Conservation (phyloP, 2,888 invertebrate species). For the Clunio marinus region DNA sequence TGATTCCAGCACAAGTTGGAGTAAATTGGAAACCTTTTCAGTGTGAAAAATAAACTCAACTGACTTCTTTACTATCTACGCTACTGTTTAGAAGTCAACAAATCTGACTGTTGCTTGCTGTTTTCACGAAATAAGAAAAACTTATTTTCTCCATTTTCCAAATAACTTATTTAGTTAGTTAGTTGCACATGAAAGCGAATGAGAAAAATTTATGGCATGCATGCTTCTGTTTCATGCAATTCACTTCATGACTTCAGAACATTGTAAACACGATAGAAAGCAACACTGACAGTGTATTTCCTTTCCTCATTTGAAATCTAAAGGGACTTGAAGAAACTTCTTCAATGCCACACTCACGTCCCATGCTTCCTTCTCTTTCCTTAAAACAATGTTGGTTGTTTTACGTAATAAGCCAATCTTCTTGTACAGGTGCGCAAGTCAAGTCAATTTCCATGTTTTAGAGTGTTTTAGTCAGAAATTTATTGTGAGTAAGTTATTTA, state of each 20-base stretch:
- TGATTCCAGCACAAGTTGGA: too few relatives aligned
- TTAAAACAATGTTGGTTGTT: background rate
- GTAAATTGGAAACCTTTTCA: too few relatives aligned
- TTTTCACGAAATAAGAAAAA: background rate
- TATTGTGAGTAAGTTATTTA: too few relatives aligned
- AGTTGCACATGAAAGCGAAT: background rate
- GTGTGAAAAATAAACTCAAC: too few relatives aligned
- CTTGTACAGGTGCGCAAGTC: background rate
- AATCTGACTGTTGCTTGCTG: background rate
- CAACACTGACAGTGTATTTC: background rate
- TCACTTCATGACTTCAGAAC: constrained; percentile 26
- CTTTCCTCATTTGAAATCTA: background rate
- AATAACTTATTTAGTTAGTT: background rate
- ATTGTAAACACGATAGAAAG: constrained; percentile 14
- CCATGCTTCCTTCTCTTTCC: background rate
- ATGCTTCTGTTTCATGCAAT: constrained; percentile 35
- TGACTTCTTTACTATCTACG: background rate
- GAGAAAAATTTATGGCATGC: constrained; percentile 21
- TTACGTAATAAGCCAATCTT: background rate
- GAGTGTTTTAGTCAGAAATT: background rate
- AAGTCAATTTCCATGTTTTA: background rate
- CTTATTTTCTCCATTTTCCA: background rate
- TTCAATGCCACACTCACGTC: background rate
- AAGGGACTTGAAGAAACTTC: constrained; percentile 14
- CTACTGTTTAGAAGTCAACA: background rate